A percentile compares a stretch with the other conserved stretches of the same genome.
phyloP scores from a whole-genome alignment of 2,797 vertebrate genomes.

The Pyrocephalus nanus region DNA sequence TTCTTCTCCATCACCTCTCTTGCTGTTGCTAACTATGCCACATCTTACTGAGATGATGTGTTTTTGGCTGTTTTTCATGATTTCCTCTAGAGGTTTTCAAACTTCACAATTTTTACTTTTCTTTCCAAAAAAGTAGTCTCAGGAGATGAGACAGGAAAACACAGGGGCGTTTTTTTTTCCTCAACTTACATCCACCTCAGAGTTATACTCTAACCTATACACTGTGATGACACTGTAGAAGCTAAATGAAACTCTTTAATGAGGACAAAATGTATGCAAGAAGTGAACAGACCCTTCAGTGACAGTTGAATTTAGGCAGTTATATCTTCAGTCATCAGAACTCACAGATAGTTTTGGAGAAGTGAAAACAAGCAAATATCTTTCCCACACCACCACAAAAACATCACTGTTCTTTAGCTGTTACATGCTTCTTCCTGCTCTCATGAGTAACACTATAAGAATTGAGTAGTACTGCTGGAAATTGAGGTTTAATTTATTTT shows the following conservation, averaged over 20 bases:
- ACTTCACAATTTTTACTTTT: not conserved
- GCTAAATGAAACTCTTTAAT: not conserved
- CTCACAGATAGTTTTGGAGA: not conserved
- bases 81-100: not conserved
- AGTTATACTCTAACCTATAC: not conserved
- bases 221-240: not conserved
- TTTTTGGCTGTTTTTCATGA: not conserved
- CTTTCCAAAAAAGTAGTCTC: not conserved
- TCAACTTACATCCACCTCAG: not conserved
- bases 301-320: not conserved
- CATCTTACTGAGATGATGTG: not conserved
- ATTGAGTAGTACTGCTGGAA: not conserved
- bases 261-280: not conserved
- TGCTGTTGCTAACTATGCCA: not conserved
- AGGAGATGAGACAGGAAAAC: not conserved
- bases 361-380: not conserved
- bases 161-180: not conserved
- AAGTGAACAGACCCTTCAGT: not conserved
- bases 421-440: accelerated
- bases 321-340: not conserved
- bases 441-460: not conserved
- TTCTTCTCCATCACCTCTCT: not conserved
- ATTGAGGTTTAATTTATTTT: not conserved
- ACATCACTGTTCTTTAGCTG: not conserved
- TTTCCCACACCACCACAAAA: not conserved